These are phyloP conservation scores for Eueides isabella DNA, from an alignment of 1,140 invertebrate genomes.

Conservation along the genomic window DNA sequence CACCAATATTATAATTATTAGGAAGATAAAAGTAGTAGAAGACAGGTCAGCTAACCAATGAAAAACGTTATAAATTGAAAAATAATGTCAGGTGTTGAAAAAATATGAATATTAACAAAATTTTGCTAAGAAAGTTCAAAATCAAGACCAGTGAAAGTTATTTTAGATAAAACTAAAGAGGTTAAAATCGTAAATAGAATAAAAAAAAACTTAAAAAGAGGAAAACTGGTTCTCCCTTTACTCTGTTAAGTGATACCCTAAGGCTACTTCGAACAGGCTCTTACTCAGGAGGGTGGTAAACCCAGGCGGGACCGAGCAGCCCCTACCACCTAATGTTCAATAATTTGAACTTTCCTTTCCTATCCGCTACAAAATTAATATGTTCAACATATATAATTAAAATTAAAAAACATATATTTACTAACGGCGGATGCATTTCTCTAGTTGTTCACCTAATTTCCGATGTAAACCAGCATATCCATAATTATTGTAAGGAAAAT, in stretches of 20 bases:
- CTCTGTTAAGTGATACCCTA: slow-evolving; percentile 10
- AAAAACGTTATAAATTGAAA: background rate
- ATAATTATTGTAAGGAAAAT: background rate
- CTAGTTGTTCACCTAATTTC: background rate
- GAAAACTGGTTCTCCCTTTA: slow-evolving; percentile 26
- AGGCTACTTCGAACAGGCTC: slow-evolving; percentile 6
- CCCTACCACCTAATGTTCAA: slow-evolving; percentile 22
- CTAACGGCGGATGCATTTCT: background rate
- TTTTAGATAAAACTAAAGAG: background rate
- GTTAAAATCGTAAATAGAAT: background rate
- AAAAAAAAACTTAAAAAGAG: background rate
- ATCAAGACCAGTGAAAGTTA: background rate
- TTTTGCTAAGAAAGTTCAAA: background rate
- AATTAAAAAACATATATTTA: background rate
- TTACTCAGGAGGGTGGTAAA: slow-evolving; percentile 21
- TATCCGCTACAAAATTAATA: background rate
- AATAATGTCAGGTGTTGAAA: background rate
- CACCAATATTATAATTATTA: background rate
- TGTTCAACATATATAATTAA: background rate
- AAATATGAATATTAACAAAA: background rate
- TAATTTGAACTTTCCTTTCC: background rate
- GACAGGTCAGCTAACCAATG: background rate
- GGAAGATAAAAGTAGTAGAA: background rate
- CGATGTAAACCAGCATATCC: background rate
- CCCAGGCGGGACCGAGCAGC: slow-evolving; percentile 16